Percentiles rank a stretch among this genome's conserved stretches.
Evolutionary conservation across 2,113 vertebrate genomes (phyloP).

Genomic region (Dasypus novemcinctus): DNA sequence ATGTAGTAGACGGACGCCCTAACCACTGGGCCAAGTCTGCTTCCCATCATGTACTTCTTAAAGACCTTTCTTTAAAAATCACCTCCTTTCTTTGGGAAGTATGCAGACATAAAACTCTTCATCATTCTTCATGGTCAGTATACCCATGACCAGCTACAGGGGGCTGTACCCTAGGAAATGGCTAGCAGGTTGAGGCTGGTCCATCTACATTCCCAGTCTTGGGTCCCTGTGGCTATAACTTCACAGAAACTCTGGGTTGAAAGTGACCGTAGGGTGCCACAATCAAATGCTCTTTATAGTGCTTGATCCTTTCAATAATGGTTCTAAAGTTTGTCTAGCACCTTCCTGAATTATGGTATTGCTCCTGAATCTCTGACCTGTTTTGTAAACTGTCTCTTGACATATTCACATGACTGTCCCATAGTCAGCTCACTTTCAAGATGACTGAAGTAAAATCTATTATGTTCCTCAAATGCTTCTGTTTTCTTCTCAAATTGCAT

Average conservation of each 20-base stretch:
- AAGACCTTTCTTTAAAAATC: background rate
- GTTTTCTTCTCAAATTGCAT: background rate
- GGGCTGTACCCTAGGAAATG: background rate
- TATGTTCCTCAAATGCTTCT: background rate
- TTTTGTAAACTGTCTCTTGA: background rate
- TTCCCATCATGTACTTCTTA: too few species aligned
- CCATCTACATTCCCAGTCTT: rapidly evolving
- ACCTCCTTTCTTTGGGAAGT: background rate
- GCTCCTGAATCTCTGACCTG: background rate
- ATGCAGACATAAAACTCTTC: background rate
- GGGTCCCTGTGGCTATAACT: background rate
- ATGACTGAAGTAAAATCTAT: background rate
- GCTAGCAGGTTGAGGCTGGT: background rate
- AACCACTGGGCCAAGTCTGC: too few species aligned
- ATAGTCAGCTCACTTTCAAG: background rate
- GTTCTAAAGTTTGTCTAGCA: background rate
- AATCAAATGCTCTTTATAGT: background rate
- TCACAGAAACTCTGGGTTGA: background rate
- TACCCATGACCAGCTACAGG: background rate
- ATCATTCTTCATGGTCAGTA: background rate
- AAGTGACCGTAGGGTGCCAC: background rate
- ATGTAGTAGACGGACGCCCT: too few species aligned
- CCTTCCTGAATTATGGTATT: background rate
- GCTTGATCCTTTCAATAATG: background rate
- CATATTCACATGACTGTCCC: background rate